phyloP scores from a whole-genome alignment of 2,888 invertebrate genomes.

The Drosophila phalerata region DNA sequence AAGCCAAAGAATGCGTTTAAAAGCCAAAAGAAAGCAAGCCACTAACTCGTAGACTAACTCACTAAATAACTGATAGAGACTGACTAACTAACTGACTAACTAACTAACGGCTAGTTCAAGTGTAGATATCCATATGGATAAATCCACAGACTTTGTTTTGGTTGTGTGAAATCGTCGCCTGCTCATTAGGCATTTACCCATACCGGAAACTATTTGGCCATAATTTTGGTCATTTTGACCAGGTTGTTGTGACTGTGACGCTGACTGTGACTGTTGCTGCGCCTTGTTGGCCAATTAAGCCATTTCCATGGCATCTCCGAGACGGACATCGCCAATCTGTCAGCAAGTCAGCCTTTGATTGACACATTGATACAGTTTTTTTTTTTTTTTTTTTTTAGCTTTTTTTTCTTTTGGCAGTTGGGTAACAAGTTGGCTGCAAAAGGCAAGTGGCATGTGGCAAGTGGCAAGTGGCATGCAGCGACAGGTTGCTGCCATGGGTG shows the following conservation, averaged over 20 bases:
- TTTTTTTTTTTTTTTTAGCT: constrained; percentile 5
- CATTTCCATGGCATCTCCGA: constrained; percentile 48
- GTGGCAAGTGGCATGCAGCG: constrained; percentile 20
- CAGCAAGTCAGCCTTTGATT: constrained; percentile 58
- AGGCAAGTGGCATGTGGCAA: constrained; percentile 7
- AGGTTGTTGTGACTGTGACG: background rate
- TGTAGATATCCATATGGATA: constrained; percentile 10
- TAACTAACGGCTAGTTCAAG: constrained; percentile 3
- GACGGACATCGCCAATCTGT: constrained; percentile 52
- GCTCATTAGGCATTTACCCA: constrained; percentile 76
- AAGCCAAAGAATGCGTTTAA: constrained; percentile 53
- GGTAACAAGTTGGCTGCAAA: constrained; percentile 27
- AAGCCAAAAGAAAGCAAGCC: constrained; percentile 57
- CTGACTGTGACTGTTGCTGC: constrained; percentile 6
- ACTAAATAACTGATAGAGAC: constrained; percentile 20
- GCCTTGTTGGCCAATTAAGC: constrained; percentile 64
- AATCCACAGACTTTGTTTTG: constrained; percentile 26
- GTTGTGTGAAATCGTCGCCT: constrained; percentile 67
- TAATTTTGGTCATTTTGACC: constrained; percentile 72
- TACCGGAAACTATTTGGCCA: constrained; percentile 80
- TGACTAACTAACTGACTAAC: constrained; percentile 14
- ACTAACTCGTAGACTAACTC: constrained; percentile 6
- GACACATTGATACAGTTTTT: constrained; percentile 75
- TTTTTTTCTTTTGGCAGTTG: constrained; percentile 32
- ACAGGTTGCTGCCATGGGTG: constrained; percentile 38